A percentile compares a stretch with the other conserved stretches of the same genome.
Conservation (phyloP, 1,140 invertebrate genomes). For the Microvelia longipes region DNA sequence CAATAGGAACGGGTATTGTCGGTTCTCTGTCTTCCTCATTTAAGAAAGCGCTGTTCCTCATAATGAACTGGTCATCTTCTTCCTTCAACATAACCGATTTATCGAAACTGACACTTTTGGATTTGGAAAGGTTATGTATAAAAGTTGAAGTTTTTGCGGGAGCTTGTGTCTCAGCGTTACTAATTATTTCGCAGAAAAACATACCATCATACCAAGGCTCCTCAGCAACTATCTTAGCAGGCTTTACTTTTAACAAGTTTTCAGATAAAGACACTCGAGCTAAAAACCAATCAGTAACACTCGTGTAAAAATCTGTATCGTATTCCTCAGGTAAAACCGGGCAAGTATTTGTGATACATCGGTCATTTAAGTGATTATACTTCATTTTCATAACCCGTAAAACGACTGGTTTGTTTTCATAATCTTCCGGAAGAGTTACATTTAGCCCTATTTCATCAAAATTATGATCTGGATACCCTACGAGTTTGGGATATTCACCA, state of each 20-base stretch:
- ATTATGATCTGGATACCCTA: slow-evolving; percentile 35
- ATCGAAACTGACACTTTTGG: background rate
- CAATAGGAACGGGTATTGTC: background rate
- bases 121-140: background rate
- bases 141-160: background rate
- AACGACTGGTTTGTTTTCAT: slow-evolving; percentile 37
- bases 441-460: slow-evolving; percentile 40
- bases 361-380: slow-evolving; percentile 10
- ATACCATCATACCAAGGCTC: slow-evolving; percentile 13
- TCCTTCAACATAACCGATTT: background rate
- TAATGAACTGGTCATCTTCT: background rate
- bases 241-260: background rate
- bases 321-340: slow-evolving; percentile 2
- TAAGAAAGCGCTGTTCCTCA: background rate
- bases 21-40: background rate
- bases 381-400: slow-evolving; percentile 31
- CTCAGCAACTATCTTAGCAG: background rate
- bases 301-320: slow-evolving; percentile 3
- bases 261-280: background rate
- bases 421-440: slow-evolving; percentile 38
- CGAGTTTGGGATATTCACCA: slow-evolving; percentile 30
- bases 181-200: slow-evolving; percentile 17
- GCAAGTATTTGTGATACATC: slow-evolving; percentile 16
- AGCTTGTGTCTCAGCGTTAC: slow-evolving; percentile 11
- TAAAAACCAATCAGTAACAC: slow-evolving; percentile 2